These are phyloP conservation scores for Hydrolagus colliei DNA, from an alignment of 2,797 vertebrate species.

Conservation along the genomic window DNA sequence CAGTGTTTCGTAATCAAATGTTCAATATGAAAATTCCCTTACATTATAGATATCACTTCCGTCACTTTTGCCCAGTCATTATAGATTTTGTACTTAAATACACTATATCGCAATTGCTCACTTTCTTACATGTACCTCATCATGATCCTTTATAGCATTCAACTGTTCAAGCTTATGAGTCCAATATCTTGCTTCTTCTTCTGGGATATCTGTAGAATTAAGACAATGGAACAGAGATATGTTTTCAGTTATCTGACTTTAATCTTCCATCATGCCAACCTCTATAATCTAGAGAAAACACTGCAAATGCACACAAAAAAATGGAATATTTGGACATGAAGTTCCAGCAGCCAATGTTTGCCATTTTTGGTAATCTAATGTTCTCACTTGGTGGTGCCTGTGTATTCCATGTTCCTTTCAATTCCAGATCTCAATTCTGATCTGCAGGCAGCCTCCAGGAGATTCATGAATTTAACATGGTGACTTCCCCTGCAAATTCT, in stretches of 20 bases:
- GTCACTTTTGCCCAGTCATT: background rate
- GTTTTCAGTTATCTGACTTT: background rate
- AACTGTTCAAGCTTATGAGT: slow-evolving; percentile 82
- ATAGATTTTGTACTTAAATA: background rate
- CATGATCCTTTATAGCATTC: slow-evolving; percentile 72
- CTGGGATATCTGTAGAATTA: slow-evolving; percentile 79
- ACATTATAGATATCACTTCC: background rate
- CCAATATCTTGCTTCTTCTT: slow-evolving; percentile 94
- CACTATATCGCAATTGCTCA: background rate
- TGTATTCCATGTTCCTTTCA: background rate
- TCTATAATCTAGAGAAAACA: background rate
- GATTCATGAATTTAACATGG: too few relatives aligned
- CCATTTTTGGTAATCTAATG: too few relatives aligned
- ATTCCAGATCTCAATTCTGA: background rate
- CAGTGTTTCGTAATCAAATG: too few relatives aligned
- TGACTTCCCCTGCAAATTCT: too few relatives aligned
- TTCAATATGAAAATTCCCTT: too few relatives aligned
- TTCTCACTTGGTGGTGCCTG: too few relatives aligned
- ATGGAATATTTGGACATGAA: background rate
- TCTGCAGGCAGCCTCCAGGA: background rate
- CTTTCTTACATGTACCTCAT: slow-evolving; percentile 63
- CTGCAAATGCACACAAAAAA: background rate
- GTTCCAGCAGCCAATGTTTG: background rate
- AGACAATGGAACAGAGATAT: slow-evolving; percentile 37
- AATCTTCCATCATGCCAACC: background rate